Percentiles rank a stretch among this genome's conserved stretches.
Evolutionary conservation across 2,113 vertebrate genomes (phyloP).

Genomic region (Saccopteryx leptura): DNA sequence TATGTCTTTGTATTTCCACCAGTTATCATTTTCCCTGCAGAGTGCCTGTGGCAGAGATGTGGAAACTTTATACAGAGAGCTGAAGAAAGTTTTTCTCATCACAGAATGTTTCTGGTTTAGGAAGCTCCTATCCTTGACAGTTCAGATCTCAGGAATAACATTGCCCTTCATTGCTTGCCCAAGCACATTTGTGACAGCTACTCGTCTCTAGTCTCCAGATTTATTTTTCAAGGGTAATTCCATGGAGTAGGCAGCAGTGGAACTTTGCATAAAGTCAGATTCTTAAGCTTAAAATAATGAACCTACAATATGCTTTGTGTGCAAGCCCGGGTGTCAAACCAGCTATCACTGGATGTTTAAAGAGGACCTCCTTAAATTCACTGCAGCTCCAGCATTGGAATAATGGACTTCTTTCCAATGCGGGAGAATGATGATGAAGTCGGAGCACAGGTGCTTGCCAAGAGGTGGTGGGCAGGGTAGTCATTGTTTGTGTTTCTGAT

Average conservation of each 20-base stretch:
- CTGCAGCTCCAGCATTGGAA: background rate
- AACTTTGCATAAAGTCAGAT: constrained; percentile 17
- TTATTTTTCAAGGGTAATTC: constrained; percentile 6
- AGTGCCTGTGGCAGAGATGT: background rate
- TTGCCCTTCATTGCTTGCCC: background rate
- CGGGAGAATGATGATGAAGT: background rate
- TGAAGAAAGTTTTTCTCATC: background rate
- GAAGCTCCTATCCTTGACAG: background rate
- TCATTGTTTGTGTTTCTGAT: background rate
- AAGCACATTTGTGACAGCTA: background rate
- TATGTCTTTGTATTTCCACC: constrained; percentile 33
- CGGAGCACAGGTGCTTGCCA: background rate
- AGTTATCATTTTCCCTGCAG: background rate
- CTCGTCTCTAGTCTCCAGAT: background rate
- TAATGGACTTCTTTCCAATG: background rate
- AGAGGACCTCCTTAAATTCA: background rate
- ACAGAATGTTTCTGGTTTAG: constrained; percentile 14
- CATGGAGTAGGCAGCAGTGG: background rate
- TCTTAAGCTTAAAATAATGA: constrained; percentile 44
- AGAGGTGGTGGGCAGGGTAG: background rate
- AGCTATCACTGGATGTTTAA: background rate
- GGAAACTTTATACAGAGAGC: background rate
- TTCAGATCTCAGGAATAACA: background rate
- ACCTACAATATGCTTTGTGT: background rate
- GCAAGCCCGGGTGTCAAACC: background rate